These are phyloP conservation scores for Meriones unguiculatus DNA, from an alignment of 2,113 vertebrate species.

Conservation along the genomic window DNA sequence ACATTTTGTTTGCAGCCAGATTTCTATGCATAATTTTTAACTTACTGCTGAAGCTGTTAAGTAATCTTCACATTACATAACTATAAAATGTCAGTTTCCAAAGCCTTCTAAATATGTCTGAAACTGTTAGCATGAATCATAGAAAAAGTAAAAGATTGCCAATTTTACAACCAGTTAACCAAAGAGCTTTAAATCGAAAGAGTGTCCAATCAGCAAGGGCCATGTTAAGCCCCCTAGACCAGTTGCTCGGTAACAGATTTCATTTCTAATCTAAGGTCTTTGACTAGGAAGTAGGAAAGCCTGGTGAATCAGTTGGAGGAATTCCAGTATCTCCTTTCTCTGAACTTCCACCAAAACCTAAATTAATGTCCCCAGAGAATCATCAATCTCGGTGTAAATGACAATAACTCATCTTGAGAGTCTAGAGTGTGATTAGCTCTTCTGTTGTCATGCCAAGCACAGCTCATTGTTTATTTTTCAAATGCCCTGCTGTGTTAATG, in stretches of 20 bases:
- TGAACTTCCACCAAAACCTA: neutral
- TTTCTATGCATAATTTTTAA: neutral
- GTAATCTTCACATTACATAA: neutral
- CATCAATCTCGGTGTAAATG: neutral
- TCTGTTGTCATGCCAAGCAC: neutral
- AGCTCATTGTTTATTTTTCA: constrained; percentile 13
- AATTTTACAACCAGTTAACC: neutral
- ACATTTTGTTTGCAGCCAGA: neutral
- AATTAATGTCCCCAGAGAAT: neutral
- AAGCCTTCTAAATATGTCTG: neutral
- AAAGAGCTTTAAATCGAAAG: neutral
- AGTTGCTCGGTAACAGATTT: neutral
- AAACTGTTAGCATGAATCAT: neutral
- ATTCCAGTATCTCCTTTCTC: neutral
- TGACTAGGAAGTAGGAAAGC: neutral
- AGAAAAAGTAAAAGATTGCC: neutral
- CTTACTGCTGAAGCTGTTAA: neutral
- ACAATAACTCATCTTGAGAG: neutral
- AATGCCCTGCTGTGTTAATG: neutral
- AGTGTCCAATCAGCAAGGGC: neutral
- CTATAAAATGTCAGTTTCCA: neutral
- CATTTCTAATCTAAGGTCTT: neutral
- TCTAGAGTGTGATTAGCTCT: neutral
- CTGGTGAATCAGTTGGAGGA: neutral
- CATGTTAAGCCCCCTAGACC: neutral